Conservation (phyloP, 2,888 invertebrate genomes). For the Chrysina gloriosa region DNA sequence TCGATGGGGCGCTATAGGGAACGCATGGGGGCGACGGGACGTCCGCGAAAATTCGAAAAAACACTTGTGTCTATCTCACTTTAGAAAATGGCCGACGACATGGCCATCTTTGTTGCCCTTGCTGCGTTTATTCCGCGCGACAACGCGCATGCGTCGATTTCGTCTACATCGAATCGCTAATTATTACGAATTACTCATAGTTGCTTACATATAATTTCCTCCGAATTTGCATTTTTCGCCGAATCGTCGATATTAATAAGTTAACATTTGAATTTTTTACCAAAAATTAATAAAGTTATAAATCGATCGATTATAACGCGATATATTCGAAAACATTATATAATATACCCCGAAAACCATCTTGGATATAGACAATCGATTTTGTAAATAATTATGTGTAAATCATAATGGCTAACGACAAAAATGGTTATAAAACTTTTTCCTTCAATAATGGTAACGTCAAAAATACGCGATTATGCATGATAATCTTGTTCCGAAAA, state of each 20-base stretch:
- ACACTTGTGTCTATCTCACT: slow-evolving; percentile 65
- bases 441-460: too few species aligned
- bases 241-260: neutral
- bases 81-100: slow-evolving; percentile 67
- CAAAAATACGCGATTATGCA: too few species aligned
- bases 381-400: too few species aligned
- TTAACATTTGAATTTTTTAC: too few species aligned
- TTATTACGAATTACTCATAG: slow-evolving; percentile 27
- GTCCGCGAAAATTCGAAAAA: slow-evolving; percentile 58
- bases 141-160: slow-evolving; percentile 43
- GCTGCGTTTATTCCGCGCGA: slow-evolving; percentile 43
- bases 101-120: slow-evolving; percentile 65
- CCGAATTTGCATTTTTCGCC: slow-evolving; percentile 1
- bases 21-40: slow-evolving; percentile 21
- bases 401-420: too few species aligned
- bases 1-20: slow-evolving; percentile 20
- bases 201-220: slow-evolving; percentile 18
- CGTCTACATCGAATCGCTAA: slow-evolving; percentile 43
- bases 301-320: too few species aligned
- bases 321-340: too few species aligned
- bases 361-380: too few species aligned
- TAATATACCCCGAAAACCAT: too few species aligned
- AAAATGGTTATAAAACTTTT: too few species aligned
- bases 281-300: too few species aligned
- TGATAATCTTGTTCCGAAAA: too few species aligned